Evolutionary conservation across 1,140 invertebrate genomes (phyloP).

Genomic region (Halictus rubicundus): DNA sequence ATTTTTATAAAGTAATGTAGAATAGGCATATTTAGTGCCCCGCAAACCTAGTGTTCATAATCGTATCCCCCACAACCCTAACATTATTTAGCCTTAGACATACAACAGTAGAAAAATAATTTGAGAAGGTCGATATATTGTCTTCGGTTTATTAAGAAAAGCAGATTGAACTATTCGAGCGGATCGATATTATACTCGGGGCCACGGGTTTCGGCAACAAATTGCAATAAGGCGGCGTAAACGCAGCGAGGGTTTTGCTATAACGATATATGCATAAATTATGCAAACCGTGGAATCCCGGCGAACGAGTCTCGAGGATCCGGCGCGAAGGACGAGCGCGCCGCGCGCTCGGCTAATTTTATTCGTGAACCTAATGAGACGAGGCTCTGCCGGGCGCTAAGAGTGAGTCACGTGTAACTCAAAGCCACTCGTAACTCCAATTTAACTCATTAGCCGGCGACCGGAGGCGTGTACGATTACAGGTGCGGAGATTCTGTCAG

Average conservation of each 20-base stretch:
- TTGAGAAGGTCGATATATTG: too few relatives aligned
- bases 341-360: constrained; percentile 16
- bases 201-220: neutral
- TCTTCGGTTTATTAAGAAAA: too few relatives aligned
- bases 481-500: neutral
- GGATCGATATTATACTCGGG: too few relatives aligned
- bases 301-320: neutral
- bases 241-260: neutral
- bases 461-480: constrained; percentile 14
- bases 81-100: too few relatives aligned
- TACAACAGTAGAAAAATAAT: too few relatives aligned
- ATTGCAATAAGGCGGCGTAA: neutral
- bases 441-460: constrained; percentile 36
- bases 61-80: too few relatives aligned
- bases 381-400: constrained; percentile 15
- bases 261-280: constrained; percentile 24
- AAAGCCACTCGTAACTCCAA: constrained; percentile 37
- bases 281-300: constrained; percentile 12
- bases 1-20: too few relatives aligned
- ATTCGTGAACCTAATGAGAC: constrained; percentile 41
- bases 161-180: too few relatives aligned
- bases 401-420: constrained; percentile 26
- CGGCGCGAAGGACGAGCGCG: constrained; percentile 1
- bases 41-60: too few relatives aligned
- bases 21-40: too few relatives aligned